Evolutionary conservation across 2,888 invertebrate genomes (phyloP), one percentile per base, ranked within the genome.

Genomic region (Lutraria lutraria): DNA sequence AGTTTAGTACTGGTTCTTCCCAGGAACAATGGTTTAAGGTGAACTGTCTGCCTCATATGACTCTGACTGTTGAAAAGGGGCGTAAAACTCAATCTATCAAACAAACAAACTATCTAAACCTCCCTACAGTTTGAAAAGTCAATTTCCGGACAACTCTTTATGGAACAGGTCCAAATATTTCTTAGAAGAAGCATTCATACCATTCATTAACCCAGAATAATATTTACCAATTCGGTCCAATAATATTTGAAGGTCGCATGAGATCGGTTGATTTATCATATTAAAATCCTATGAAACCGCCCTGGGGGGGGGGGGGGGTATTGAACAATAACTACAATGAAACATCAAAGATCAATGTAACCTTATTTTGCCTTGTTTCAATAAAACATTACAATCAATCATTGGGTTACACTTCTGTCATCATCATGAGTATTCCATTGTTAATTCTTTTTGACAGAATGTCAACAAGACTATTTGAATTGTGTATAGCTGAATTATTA

Each of bases 91-190:
- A n/a, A n/a, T n/a, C n/a, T n/a, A n/a, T n/a, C n/a, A n/a, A n/a
- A n/a, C n/a, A n/a, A n/a, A n/a, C n/a, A n/a, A n/a, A n/a, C n/a
- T n/a, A 60, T 60, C 60, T n/a, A 68, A 25, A 68, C 16, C 56
- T 54, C 19, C 81, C 31, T 56, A 31, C 54, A 56, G 29, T 56
- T 31, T 81, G 81, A 81, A 81, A 56, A 81, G 81, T 34, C 52
- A 81, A 43, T 81, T 16, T 54, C 21, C 56, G 10, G 63, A n/a
- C n/a, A n/a, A n/a, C n/a, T n/a, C n/a, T n/a, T 43, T 43, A 43
- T 43, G 43, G 43, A 43, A 43, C 43, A 43, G 43, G 43, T 43
- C 43, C 43, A 43, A 43, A 43, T 43, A 43, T 4, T 43, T 43
- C 43, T 43, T 4, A 8, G 43, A 43, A n/a, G n/a, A 43, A 43